Conservation (phyloP, 1,140 invertebrate species). For the Littorina saxatilis region DNA sequence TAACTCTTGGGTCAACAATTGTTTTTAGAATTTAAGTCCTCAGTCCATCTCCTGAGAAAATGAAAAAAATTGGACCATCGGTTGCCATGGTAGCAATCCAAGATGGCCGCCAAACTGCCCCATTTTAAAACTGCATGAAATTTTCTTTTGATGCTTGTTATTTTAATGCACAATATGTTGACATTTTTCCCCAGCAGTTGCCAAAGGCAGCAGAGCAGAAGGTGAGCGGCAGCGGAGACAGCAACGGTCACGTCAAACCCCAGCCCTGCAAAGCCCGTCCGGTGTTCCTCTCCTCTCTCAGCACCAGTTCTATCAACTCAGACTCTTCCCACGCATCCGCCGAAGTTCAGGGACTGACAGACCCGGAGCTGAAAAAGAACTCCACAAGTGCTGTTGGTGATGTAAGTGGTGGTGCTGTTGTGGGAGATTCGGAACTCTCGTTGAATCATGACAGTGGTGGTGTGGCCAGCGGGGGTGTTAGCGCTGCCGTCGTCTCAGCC, state of each 20-base stretch:
- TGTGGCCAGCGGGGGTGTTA: not conserved
- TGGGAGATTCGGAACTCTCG: not conserved
- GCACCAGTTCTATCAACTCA: slow-evolving; percentile 23
- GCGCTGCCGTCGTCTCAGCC: not conserved
- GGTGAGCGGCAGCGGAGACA: slow-evolving; percentile 3
- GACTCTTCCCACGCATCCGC: slow-evolving; percentile 41
- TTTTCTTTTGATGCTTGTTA: no score
- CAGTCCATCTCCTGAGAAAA: no score
- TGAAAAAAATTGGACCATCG: no score
- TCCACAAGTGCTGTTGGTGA: not conserved
- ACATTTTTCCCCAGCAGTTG: no score
- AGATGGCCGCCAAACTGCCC: no score
- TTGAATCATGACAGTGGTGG: not conserved
- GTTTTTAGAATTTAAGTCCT: no score
- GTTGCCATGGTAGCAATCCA: no score
- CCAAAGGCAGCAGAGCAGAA: slow-evolving; percentile 16
- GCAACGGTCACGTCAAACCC: not conserved
- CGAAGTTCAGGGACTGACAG: slow-evolving; percentile 44
- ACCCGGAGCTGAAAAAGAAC: slow-evolving; percentile 41
- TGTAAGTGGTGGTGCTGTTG: no score
- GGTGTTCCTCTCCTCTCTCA: slow-evolving; percentile 23
- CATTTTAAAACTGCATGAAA: no score
- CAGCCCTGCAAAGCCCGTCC: slow-evolving; percentile 24
- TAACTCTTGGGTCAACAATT: no score
- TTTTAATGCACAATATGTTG: no score